Evolutionary conservation across 2,888 invertebrate species (phyloP), one percentile per base, ranked within the genome.

Genomic region (Baccha elongata): DNA sequence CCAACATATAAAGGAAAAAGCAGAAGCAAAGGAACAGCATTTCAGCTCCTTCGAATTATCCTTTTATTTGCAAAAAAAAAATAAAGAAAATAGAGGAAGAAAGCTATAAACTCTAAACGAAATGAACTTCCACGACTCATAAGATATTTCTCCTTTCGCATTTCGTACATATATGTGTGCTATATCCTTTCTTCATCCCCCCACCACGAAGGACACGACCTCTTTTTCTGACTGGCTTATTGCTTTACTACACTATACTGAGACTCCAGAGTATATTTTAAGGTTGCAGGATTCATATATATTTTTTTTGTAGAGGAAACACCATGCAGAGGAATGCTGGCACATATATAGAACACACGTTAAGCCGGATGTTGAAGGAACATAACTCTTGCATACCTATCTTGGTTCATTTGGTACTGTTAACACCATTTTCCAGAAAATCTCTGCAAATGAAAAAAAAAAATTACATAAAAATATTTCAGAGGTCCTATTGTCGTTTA

Each of bases 111-210:
- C 76, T 76, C 83, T 29, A 35, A 78, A 68, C 42, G 68, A 62
- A 83, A 83, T 78, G 76, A 83, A 83, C 83, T 83, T 76, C 76
- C 67, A 62, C 68, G 40, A 60, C 64, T 76, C 72, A 50, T 78
- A 73, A 78, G 68, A 72, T 62, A 53, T 55, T 71, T 72, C 60
- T 58, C 46, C 52, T 64, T 55, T 46, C 23, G 60, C 7, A 58
- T 42, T 29, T 53, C 15, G 53, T 75, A 58, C 62, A n/a, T n/a
- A n/a, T n/a, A n/a, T n/a, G 48, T 73, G 44, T 65, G 32, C 2
- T 37, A 50, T 62, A 50, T 62, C 37, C 37, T 48, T 26, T 50
- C 29, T 21, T 53, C 35, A n/a, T 13, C 21, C 23, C 6, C 32
- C 37, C 1, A 7, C 23, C 23, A 37, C 19, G n/a, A 15, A 13